A percentile compares a stretch with the other conserved stretches of the same genome.
Evolutionary conservation across 2,888 invertebrate species (phyloP).

Genomic region (Prosopocoilus inquinatus): DNA sequence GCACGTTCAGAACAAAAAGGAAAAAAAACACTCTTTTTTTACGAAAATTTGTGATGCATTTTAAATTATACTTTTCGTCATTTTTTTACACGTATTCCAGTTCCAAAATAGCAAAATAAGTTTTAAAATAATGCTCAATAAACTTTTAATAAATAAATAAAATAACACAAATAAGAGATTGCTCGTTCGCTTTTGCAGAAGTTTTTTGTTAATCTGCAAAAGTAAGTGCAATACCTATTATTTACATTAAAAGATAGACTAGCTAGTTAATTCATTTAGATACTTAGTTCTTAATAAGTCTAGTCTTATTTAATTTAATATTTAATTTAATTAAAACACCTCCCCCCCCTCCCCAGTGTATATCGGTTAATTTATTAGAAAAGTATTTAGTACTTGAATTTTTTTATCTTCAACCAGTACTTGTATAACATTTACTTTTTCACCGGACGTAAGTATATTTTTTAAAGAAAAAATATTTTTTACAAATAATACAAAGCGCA

Average conservation of each 20-base stretch:
- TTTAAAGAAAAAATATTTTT: too few relatives aligned
- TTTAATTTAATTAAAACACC: constrained; percentile 6
- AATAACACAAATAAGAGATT: constrained; percentile 28
- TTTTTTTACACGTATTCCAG: background rate
- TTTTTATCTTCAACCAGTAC: background rate
- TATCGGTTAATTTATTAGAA: constrained; percentile 25
- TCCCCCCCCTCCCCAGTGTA: constrained; percentile 13
- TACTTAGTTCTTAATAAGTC: constrained; percentile 22
- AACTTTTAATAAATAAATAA: constrained; percentile 33
- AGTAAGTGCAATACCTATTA: constrained; percentile 44
- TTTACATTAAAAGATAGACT: constrained; percentile 14
- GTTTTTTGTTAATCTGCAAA: constrained; percentile 47
- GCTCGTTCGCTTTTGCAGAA: constrained; percentile 46
- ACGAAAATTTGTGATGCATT: too few relatives aligned
- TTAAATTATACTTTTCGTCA: too few relatives aligned
- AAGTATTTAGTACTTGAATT: constrained; percentile 14
- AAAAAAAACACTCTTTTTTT: background rate
- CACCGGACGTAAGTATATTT: too few relatives aligned
- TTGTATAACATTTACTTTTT: background rate
- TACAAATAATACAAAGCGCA: too few relatives aligned
- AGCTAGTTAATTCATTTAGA: constrained; percentile 26
- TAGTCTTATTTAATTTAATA: constrained; percentile 21
- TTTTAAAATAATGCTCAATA: constrained; percentile 42
- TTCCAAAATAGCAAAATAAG: constrained; percentile 9
- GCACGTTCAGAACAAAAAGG: background rate